Evolutionary conservation across 2,888 invertebrate genomes (phyloP).

Genomic region (Aleiodes alternator): DNA sequence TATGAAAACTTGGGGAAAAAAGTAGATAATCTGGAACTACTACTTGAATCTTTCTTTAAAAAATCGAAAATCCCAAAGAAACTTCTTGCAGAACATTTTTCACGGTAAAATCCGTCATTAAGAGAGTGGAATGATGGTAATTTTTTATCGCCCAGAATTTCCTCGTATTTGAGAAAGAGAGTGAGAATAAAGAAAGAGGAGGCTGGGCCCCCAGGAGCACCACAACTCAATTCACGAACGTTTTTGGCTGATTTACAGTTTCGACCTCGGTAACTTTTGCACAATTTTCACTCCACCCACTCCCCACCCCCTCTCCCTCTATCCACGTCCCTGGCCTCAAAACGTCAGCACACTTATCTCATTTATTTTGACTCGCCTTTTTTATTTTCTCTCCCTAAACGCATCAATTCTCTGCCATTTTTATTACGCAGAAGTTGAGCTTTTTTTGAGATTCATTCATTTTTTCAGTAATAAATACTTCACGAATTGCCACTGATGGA

Average conservation of each 20-base stretch:
- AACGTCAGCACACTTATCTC: not conserved
- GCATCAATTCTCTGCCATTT: not conserved
- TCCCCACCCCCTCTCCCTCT: slow-evolving; percentile 1
- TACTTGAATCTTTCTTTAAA: not conserved
- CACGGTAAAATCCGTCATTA: no score
- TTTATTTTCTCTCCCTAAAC: not conserved
- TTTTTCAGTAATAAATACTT: not conserved
- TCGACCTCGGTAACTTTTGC: slow-evolving; percentile 55
- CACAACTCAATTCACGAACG: slow-evolving; percentile 68
- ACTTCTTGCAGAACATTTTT: not conserved
- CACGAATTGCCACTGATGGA: slow-evolving; percentile 33
- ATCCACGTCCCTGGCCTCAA: slow-evolving; percentile 27
- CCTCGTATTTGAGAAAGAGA: no score
- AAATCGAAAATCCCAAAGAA: not conserved
- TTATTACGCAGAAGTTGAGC: not conserved
- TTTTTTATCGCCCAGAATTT: no score
- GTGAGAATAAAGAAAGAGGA: slow-evolving; percentile 3
- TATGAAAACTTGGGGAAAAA: no score
- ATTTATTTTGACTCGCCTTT: not conserved
- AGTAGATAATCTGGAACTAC: no score
- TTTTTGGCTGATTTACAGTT: slow-evolving; percentile 67
- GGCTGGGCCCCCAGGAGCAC: slow-evolving; percentile 61
- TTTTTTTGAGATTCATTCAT: no score
- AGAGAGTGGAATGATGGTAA: no score
- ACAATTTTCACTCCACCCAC: slow-evolving; percentile 7